Base-by-base conservation (phyloP, 2,888 invertebrate genomes). In the Drosophila quinaria region DNA sequence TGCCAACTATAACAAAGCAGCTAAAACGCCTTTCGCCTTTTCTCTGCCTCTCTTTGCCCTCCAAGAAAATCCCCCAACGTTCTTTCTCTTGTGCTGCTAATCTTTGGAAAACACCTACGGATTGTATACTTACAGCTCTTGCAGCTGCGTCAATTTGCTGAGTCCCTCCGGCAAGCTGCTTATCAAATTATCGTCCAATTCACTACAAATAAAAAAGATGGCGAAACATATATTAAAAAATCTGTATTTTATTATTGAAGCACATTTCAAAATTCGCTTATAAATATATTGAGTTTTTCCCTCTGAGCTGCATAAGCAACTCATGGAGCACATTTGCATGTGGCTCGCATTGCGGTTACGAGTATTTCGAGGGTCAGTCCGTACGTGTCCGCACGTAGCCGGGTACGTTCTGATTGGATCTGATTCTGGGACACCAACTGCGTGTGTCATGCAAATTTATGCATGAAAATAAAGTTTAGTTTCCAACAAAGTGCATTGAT, bases 91-190 rank as follows among this genome's bases (percentile, higher is more conserved):
- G 19, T 39, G n/a, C 9, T 44, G 44, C 44, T 69, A 63, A 89
- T 78, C 73, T 73, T 35, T 42, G 62, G 11, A n/a, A 29, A 42
- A 58, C 89, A 88, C 87, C 83, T 88, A 87, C 25, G 51, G 19
- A 29, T 1, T n/a, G 3, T 25, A 70, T 92, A 96, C 97, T 97
- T 94, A 98, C 98, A 98, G 93, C 93, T 97, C 97, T 91, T 96
- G 96, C 10, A 98, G 95, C 90, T 95, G 94, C 56, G 95, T 94
- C 91, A 97, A 94, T 92, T 95, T 95, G 77, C 94, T 94, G 75
- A 97, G 94, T 71, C 97, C 97, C 50, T 94, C 92, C 56, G 98
- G 97, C 91, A 98, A 94, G 91, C 95, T 95, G 80, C 94, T 94
- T 91, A 97, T 93, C 78, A 94, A 93, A 93, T 97, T 97, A 92